Conservation (phyloP, 2,888 invertebrate genomes). For the Sturmia bella region DNA sequence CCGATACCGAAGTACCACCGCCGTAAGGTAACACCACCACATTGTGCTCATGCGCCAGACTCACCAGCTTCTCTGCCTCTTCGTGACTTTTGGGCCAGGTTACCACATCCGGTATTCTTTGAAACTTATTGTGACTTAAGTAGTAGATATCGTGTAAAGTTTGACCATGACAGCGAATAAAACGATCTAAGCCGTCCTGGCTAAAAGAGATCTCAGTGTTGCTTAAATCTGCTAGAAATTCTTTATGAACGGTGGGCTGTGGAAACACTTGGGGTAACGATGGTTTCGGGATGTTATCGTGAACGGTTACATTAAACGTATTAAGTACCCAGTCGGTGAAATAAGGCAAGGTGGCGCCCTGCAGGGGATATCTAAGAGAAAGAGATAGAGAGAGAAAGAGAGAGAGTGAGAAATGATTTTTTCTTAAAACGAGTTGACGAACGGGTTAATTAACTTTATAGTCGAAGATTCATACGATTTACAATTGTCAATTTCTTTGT, state of each 20-base stretch:
- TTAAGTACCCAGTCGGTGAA: slow-evolving; percentile 91
- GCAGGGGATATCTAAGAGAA: slow-evolving; percentile 88
- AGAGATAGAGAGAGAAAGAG: too few relatives aligned
- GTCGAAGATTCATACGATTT: too few relatives aligned
- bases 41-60: slow-evolving; percentile 87
- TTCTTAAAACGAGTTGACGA: too few relatives aligned
- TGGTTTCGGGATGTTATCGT: slow-evolving; percentile 82
- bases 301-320: slow-evolving; percentile 87
- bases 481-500: too few relatives aligned
- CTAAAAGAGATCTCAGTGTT: slow-evolving; percentile 85
- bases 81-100: slow-evolving; percentile 94
- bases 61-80: slow-evolving; percentile 91
- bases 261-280: slow-evolving; percentile 86
- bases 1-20: slow-evolving; percentile 96
- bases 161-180: slow-evolving; percentile 95
- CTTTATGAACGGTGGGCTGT: slow-evolving; percentile 84
- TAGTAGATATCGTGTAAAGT: slow-evolving; percentile 94
- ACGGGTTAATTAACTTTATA: too few relatives aligned
- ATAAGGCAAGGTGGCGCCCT: slow-evolving; percentile 86
- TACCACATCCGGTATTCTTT: slow-evolving; percentile 95
- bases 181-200: slow-evolving; percentile 90
- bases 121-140: slow-evolving; percentile 88
- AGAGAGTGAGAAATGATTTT: too few relatives aligned
- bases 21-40: slow-evolving; percentile 96
- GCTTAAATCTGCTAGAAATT: slow-evolving; percentile 85